Percentiles rank a stretch among this genome's conserved stretches.
phyloP scores from a whole-genome alignment of 2,888 invertebrate species.

The Lithophane leautieri region DNA sequence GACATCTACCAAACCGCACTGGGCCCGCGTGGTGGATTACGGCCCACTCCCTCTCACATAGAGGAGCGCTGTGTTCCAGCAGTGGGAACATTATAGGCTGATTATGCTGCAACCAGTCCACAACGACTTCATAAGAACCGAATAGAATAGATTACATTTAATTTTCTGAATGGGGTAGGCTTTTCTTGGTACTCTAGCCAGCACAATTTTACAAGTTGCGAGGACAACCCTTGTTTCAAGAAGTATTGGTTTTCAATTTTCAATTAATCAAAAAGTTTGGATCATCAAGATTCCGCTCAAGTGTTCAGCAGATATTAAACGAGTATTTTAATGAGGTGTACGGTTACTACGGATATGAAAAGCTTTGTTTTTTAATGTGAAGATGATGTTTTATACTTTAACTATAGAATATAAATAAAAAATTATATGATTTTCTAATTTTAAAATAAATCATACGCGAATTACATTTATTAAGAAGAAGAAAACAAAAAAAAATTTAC shows the following conservation, averaged over 20 bases:
- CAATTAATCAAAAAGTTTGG: slow-evolving; percentile 44
- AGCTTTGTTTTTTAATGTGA: not conserved
- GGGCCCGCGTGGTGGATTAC: too few relatives aligned
- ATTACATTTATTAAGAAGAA: too few relatives aligned
- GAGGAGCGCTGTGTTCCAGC: too few relatives aligned
- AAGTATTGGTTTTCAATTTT: slow-evolving; percentile 47
- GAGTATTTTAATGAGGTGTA: slow-evolving; percentile 46
- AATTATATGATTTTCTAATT: too few relatives aligned
- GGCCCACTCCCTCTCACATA: too few relatives aligned
- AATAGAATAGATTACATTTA: not conserved
- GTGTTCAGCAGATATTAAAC: slow-evolving; percentile 31
- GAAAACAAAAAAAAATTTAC: too few relatives aligned
- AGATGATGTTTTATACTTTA: not conserved
- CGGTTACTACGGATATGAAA: slow-evolving; percentile 7
- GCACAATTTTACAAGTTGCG: slow-evolving; percentile 5
- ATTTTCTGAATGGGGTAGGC: not conserved
- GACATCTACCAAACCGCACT: too few relatives aligned
- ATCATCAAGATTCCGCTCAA: slow-evolving; percentile 27
- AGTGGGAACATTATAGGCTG: too few relatives aligned
- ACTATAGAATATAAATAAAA: not conserved
- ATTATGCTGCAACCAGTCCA: too few relatives aligned
- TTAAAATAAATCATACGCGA: too few relatives aligned
- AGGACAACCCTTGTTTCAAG: slow-evolving; percentile 22
- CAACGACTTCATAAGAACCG: not conserved
- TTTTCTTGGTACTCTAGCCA: not conserved